Percentiles rank a stretch among this genome's conserved stretches.
Conservation (phyloP, 2,888 invertebrate genomes). For the Dryobota labecula region DNA sequence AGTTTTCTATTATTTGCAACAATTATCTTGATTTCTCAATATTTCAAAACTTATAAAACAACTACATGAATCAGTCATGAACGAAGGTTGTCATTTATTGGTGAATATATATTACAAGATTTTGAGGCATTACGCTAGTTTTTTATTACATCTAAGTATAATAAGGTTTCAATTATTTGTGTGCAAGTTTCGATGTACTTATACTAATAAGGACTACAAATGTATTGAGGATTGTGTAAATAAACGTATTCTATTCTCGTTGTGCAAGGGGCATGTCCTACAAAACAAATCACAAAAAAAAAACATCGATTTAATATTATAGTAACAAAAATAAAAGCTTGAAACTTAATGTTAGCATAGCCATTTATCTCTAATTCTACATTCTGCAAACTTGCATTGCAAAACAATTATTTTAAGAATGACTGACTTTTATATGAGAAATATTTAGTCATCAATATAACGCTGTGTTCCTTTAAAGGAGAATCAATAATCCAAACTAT, state of each 20-base stretch:
- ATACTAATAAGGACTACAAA: constrained; percentile 3
- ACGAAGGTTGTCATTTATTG: constrained; percentile 17
- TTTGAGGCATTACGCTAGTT: constrained; percentile 15
- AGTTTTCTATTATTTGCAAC: neutral
- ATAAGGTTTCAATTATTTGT: constrained; percentile 15
- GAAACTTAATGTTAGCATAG: constrained; percentile 29
- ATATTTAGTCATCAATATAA: neutral
- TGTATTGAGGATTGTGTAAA: constrained; percentile 13
- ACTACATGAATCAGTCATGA: constrained; percentile 9
- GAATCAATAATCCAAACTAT: neutral
- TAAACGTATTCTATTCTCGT: constrained; percentile 13
- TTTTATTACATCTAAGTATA: neutral
- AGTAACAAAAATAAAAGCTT: constrained; percentile 52
- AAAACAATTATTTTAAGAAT: neutral
- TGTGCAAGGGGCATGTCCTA: constrained; percentile 27
- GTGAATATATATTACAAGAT: constrained; percentile 7
- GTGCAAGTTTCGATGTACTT: constrained; percentile 39
- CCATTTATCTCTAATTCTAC: constrained; percentile 6
- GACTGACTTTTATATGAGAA: neutral
- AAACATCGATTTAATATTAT: constrained; percentile 10
- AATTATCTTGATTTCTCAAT: neutral
- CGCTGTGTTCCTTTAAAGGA: neutral
- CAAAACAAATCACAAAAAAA: constrained; percentile 3
- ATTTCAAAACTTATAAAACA: neutral
- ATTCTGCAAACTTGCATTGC: constrained; percentile 1